phyloP scores from a whole-genome alignment of 2,797 vertebrate species.

The Lateolabrax maculatus region DNA sequence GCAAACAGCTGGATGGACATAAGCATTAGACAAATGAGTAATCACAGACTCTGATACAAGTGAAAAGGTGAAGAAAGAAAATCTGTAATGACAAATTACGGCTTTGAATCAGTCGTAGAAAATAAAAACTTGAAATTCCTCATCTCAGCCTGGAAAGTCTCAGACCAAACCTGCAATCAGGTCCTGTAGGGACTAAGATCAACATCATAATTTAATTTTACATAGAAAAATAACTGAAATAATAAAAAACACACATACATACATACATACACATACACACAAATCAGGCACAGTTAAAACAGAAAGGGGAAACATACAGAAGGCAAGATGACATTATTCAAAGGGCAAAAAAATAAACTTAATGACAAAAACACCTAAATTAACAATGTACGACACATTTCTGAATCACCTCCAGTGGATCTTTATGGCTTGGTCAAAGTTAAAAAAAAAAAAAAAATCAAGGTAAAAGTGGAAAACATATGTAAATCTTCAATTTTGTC shows the following conservation, averaged over 20 bases:
- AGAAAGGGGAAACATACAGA: background rate
- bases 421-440: constrained; percentile 44
- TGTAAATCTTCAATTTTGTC: background rate
- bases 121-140: too few relatives aligned
- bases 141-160: too few relatives aligned
- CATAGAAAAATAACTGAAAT: background rate
- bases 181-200: too few relatives aligned
- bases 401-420: constrained; percentile 18
- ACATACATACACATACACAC: background rate
- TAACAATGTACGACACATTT: background rate
- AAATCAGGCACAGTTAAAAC: background rate
- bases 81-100: too few relatives aligned
- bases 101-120: too few relatives aligned
- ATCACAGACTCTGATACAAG: too few relatives aligned
- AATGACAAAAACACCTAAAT: constrained; percentile 1
- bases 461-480: background rate
- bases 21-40: too few relatives aligned
- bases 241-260: background rate
- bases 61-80: too few relatives aligned
- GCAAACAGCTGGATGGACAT: constrained; percentile 6
- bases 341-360: background rate
- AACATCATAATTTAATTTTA: background rate
- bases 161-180: too few relatives aligned
- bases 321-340: background rate
- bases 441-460: background rate